phyloP scores from a whole-genome alignment of 2,888 invertebrate genomes.

The Troglohyphantes excavatus region DNA sequence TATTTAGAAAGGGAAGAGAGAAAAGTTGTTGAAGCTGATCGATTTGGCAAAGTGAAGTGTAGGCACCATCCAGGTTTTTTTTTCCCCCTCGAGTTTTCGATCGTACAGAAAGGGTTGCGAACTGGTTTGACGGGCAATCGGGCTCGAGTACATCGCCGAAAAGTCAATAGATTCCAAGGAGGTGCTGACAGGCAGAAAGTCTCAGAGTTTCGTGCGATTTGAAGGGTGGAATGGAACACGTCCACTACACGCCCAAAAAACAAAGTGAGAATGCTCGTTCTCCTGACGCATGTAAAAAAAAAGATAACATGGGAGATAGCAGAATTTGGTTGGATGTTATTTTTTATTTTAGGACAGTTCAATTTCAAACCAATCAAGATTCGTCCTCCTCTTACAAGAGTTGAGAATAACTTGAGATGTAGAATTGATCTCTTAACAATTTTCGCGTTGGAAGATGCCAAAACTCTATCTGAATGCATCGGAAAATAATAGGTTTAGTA shows the following conservation, averaged over 20 bases:
- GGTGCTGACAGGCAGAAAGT: slow-evolving; percentile 60
- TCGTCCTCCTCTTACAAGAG: too few relatives aligned
- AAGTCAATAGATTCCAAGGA: slow-evolving; percentile 69
- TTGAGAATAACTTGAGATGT: too few relatives aligned
- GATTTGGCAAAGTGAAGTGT: slow-evolving; percentile 37
- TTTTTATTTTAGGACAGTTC: too few relatives aligned
- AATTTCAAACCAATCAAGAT: too few relatives aligned
- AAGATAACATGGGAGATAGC: slow-evolving; percentile 22
- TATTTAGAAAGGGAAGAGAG: not conserved
- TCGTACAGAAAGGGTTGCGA: slow-evolving; percentile 48
- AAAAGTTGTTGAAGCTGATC: slow-evolving; percentile 7
- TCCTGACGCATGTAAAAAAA: not conserved
- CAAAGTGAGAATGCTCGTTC: slow-evolving; percentile 29
- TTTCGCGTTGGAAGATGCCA: too few relatives aligned
- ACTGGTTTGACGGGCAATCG: slow-evolving; percentile 67
- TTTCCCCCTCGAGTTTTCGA: slow-evolving; percentile 23
- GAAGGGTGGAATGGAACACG: slow-evolving; percentile 38
- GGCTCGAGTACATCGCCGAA: slow-evolving; percentile 29
- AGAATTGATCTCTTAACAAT: too few relatives aligned
- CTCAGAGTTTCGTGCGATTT: slow-evolving; percentile 15
- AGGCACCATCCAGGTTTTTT: slow-evolving; percentile 43
- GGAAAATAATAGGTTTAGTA: too few relatives aligned
- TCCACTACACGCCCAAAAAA: slow-evolving; percentile 40
- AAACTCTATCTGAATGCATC: too few relatives aligned
- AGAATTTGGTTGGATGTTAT: not conserved